Evolutionary conservation across 1,140 invertebrate species (phyloP), one percentile per base, ranked within the genome.

Genomic region (Brachionus koreanus): DNA sequence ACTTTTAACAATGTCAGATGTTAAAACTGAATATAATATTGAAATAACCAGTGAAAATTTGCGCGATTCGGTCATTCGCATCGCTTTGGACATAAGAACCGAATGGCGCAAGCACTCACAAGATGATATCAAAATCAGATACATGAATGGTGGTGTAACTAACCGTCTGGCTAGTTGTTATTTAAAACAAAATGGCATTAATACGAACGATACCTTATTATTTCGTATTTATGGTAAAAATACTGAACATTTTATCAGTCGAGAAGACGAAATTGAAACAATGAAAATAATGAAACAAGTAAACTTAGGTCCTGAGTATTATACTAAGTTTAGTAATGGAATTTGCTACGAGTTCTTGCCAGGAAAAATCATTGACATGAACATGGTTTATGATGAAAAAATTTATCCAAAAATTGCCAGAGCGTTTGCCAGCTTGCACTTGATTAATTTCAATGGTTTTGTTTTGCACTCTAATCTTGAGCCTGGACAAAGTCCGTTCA

Each of bases 301-400:
- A 10, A 42, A 39, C 16, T 37, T 79, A n/a, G 76, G 76, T 13
- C 76, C 76, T 33, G 49, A 57, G 23, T 79, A 23, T 61, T 79
- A 61, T 90, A 95, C 94, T 52, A 92, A 93, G 33, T 98, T 98
- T 89, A 91, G 92, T 83, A 99, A 99, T 90, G 97, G 97, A 25
- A 90, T 98, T 83, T 93, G 92, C 19, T 99, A 98, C 88, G 92
- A 95, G 88, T 99, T 93, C 89, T 91, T 95, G 83, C 92, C 92
- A 84, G 97, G 97, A 42, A 90, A 91, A 79, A 93, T 93, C 19
- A 86, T 98, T 10, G 93, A 92, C 83, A 88, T 90, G 23, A 90
- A 92, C 42, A 91, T 90, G 83, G 92, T 96, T 4, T 88, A 91
- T 83, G 89, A 93, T 65, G 89, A 91, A 29, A 87, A 91, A 85